phyloP scores from a whole-genome alignment of 2,888 invertebrate species.

The Erynnis tages region DNA sequence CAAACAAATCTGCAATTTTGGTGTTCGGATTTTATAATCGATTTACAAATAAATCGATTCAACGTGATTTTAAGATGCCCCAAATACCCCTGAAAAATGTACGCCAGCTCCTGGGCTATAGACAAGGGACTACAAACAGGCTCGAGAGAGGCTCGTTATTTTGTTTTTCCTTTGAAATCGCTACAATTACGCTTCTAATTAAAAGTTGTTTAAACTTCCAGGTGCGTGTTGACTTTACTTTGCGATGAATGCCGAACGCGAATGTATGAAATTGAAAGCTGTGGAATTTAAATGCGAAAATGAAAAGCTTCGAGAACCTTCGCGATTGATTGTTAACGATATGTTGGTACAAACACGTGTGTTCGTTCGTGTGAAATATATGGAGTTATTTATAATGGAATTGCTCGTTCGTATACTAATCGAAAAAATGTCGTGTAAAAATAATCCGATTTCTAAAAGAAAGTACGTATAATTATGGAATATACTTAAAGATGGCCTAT shows the following conservation, averaged over 20 bases:
- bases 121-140: neutral
- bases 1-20: too few species aligned
- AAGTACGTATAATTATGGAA: too few species aligned
- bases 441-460: too few species aligned
- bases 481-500: too few species aligned
- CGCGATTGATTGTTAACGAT: constrained; percentile 20
- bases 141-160: constrained; percentile 19
- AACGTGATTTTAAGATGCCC: too few species aligned
- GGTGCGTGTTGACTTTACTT: constrained; percentile 8
- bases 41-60: too few species aligned
- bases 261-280: constrained; percentile 14
- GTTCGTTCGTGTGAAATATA: neutral
- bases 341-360: neutral
- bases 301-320: constrained; percentile 15
- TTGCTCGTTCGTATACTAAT: too few species aligned
- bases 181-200: constrained; percentile 26
- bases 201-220: constrained; percentile 23
- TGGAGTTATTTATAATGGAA: too few species aligned
- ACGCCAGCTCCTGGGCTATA: neutral
- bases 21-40: too few species aligned
- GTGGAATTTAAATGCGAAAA: constrained; percentile 16
- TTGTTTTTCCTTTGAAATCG: constrained; percentile 22
- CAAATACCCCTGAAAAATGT: too few species aligned
- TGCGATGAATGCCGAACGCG: constrained; percentile 15
- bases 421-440: too few species aligned